These are phyloP conservation scores for Nothobranchius kuhntae DNA, from an alignment of 2,113 vertebrate genomes.

Conservation along the genomic window DNA sequence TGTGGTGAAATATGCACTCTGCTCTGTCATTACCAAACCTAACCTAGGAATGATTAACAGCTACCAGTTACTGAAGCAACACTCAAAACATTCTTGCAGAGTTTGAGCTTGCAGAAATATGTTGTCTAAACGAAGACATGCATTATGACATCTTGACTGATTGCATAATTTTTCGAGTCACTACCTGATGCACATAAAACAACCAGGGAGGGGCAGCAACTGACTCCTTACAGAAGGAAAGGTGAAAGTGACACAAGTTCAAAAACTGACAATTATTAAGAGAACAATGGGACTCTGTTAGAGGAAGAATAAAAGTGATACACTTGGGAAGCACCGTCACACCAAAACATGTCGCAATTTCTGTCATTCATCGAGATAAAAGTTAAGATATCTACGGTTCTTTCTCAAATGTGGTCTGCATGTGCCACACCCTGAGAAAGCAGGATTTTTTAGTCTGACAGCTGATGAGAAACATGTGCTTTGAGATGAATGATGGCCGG, in stretches of 20 bases:
- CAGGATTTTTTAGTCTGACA: conserved; percentile 7
- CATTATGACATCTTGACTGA: background rate
- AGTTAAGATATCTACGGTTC: background rate
- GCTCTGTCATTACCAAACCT: background rate
- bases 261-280: conserved; percentile 1
- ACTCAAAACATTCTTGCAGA: background rate
- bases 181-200: background rate
- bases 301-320: conserved; percentile 4
- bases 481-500: conserved; percentile 4
- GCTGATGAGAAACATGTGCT: conserved; percentile 26
- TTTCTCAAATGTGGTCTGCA: background rate
- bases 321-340: background rate
- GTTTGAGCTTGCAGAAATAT: background rate
- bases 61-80: background rate
- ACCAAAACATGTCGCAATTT: background rate
- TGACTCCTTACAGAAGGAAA: background rate
- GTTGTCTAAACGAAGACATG: background rate
- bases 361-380: too few relatives aligned
- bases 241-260: background rate
- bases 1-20: background rate
- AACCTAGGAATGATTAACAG: background rate
- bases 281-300: background rate
- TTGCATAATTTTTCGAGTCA: background rate
- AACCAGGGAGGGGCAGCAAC: background rate
- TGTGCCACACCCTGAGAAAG: conserved; percentile 31